phyloP scores from a whole-genome alignment of 2,113 vertebrate species.

The Catagonus wagneri region DNA sequence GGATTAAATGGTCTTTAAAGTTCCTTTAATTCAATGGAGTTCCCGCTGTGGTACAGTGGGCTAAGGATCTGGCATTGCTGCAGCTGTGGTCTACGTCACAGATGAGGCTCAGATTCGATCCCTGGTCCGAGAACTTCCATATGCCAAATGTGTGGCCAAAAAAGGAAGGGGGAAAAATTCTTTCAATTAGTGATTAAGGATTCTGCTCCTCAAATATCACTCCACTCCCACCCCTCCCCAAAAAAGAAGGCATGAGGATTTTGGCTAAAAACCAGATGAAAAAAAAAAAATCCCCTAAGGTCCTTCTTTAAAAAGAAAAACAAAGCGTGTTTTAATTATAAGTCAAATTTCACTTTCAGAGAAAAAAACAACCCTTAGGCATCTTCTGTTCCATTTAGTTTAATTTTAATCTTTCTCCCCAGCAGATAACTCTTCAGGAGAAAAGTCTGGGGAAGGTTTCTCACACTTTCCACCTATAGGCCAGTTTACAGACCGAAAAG shows the following conservation, averaged over 20 bases:
- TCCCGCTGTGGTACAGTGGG: no score
- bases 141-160: no score
- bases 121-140: no score
- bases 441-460: neutral
- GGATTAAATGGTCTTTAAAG: neutral
- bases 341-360: constrained; percentile 54
- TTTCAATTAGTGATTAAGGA: constrained; percentile 1
- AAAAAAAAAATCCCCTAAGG: neutral
- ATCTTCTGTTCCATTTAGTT: constrained; percentile 60
- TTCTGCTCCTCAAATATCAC: neutral
- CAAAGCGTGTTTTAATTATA: constrained; percentile 62
- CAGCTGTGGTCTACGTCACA: no score
- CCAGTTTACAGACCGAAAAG: neutral
- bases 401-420: constrained; percentile 17
- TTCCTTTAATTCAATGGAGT: neutral
- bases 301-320: constrained; percentile 7
- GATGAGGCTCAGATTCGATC: no score
- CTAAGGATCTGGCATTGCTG: no score
- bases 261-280: neutral
- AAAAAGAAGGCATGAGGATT: neutral
- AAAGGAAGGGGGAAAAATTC: neutral
- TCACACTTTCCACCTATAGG: neutral
- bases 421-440: neutral
- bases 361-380: constrained; percentile 50
- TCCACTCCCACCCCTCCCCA: neutral